Percentiles rank a stretch among this genome's conserved stretches.
phyloP scores from a whole-genome alignment of 1,140 invertebrate species.

The Zaprionus gabonicus region DNA sequence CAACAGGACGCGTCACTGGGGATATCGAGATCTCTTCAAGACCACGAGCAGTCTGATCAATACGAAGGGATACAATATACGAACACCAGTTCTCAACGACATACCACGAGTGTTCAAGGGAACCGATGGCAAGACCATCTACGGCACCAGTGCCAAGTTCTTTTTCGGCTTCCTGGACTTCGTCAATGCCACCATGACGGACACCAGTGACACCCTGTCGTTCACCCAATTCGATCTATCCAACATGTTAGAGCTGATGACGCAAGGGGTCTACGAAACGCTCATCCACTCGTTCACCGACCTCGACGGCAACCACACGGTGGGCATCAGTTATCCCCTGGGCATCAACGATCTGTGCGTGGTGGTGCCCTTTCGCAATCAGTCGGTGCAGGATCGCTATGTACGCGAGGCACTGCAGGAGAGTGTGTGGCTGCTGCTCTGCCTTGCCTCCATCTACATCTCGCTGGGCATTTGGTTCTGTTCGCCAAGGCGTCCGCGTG shows the following conservation, averaged over 20 bases:
- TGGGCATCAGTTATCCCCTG: slow-evolving; percentile 69
- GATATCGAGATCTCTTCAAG: slow-evolving; percentile 49
- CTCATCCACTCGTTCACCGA: slow-evolving; percentile 73
- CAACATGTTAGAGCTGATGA: slow-evolving; percentile 46
- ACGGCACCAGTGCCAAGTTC: slow-evolving; percentile 65
- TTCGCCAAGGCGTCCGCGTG: slow-evolving; percentile 51
- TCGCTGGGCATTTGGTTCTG: slow-evolving; percentile 65
- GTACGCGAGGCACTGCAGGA: slow-evolving; percentile 55
- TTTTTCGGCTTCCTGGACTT: slow-evolving; percentile 65
- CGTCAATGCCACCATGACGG: slow-evolving; percentile 65
- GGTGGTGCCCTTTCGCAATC: slow-evolving; percentile 72
- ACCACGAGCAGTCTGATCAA: slow-evolving; percentile 22
- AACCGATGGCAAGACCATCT: slow-evolving; percentile 33
- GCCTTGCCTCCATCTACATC: slow-evolving; percentile 54
- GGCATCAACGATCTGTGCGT: slow-evolving; percentile 79
- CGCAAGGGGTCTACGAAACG: slow-evolving; percentile 68
- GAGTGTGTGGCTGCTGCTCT: slow-evolving; percentile 57
- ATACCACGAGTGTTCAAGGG: slow-evolving; percentile 67
- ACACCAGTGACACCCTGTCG: slow-evolving; percentile 44
- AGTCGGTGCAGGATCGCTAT: slow-evolving; percentile 59
- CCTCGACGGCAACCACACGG: slow-evolving; percentile 32
- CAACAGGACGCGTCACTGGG: slow-evolving; percentile 62
- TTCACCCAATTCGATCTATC: slow-evolving; percentile 44
- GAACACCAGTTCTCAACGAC: slow-evolving; percentile 63
- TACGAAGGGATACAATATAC: slow-evolving; percentile 61